Evolutionary conservation across 2,797 vertebrate genomes (phyloP).

Genomic region (Psittacula echo): DNA sequence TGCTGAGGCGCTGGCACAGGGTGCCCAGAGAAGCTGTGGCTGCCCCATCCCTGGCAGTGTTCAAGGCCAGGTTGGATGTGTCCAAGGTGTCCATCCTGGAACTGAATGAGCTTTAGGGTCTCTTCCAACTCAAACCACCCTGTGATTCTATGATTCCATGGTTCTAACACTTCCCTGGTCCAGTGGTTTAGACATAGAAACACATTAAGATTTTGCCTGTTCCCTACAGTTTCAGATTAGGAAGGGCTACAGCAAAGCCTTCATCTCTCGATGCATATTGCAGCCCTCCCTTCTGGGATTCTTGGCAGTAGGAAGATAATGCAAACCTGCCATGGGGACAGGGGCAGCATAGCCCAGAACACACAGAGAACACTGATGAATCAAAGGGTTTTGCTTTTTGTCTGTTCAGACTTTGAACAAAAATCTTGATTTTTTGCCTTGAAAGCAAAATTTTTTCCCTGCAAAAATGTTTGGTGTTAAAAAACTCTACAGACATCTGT

Average conservation of each 20-base stretch:
- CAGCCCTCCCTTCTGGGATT: neutral
- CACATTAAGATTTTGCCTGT: neutral
- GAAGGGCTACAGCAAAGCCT: neutral
- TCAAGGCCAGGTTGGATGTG: neutral
- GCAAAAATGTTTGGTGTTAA: neutral
- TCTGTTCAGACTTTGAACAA: neutral
- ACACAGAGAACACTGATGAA: neutral
- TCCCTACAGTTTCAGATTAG: neutral
- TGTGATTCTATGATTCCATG: neutral
- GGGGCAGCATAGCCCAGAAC: neutral
- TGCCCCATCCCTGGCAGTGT: neutral
- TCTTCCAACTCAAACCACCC: neutral
- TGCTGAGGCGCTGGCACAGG: too few species aligned
- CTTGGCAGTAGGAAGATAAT: neutral
- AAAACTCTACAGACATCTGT: neutral
- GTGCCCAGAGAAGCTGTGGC: too few species aligned
- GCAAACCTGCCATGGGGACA: neutral
- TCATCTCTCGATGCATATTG: neutral
- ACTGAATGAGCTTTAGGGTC: neutral
- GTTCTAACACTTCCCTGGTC: neutral
- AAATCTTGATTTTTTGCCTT: neutral
- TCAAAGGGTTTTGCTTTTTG: neutral
- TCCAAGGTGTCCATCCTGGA: neutral
- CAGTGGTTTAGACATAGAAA: neutral
- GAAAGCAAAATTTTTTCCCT: neutral